A percentile compares a stretch with the other conserved stretches of the same genome.
phyloP scores from a whole-genome alignment of 2,113 vertebrate species.

The Oriolus oriolus region DNA sequence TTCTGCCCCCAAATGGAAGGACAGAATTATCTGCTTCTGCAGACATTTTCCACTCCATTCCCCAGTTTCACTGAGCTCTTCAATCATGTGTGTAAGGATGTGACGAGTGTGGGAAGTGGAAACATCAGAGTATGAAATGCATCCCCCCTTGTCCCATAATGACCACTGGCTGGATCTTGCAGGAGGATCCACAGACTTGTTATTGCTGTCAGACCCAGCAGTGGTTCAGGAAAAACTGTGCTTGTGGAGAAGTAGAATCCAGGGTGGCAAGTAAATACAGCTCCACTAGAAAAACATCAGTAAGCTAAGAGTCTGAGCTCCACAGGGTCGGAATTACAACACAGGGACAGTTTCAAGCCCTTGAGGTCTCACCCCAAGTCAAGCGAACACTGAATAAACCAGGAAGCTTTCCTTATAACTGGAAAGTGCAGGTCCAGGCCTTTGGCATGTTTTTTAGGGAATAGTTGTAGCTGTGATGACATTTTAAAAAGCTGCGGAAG shows the following conservation, averaged over 20 bases:
- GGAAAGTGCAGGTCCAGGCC: background rate
- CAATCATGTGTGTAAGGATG: background rate
- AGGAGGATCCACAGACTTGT: background rate
- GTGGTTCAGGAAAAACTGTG: background rate
- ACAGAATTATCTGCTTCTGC: background rate
- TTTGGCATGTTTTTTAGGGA: background rate
- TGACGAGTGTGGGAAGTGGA: background rate
- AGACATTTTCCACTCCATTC: conserved; percentile 2
- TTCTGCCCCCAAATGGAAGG: background rate
- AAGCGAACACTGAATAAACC: background rate
- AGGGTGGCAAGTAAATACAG: background rate
- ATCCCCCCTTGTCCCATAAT: background rate
- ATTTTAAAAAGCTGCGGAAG: background rate
- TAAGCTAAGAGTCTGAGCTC: background rate
- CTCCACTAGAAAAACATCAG: background rate
- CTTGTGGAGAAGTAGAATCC: background rate
- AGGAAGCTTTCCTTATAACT: background rate
- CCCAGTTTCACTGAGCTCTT: background rate
- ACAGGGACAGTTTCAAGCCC: background rate
- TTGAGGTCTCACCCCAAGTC: background rate
- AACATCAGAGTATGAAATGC: background rate
- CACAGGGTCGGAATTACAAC: background rate
- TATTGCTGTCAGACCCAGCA: background rate
- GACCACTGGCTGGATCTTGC: background rate
- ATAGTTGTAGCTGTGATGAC: background rate